Evolutionary conservation across 1,140 invertebrate species (phyloP).

Genomic region (Penaeus japonicus): DNA sequence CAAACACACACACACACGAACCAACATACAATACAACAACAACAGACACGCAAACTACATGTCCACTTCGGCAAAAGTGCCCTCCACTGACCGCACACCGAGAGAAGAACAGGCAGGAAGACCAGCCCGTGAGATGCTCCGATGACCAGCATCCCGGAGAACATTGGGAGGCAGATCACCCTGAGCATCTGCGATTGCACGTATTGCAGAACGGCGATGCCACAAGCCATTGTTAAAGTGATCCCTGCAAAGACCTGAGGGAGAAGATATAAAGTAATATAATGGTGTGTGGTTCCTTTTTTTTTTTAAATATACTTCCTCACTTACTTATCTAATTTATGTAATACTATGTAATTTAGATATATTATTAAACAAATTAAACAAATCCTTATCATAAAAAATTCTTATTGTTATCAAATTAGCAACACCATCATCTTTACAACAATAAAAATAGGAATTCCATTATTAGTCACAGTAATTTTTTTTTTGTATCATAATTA

Average conservation of each 20-base stretch:
- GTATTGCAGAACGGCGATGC: slow-evolving; percentile 93
- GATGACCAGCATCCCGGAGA: slow-evolving; percentile 93
- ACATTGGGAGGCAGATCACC: slow-evolving; percentile 77
- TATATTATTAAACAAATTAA: not conserved
- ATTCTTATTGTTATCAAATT: too few species aligned
- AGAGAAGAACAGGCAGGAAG: slow-evolving; percentile 94
- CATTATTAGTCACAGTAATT: not conserved
- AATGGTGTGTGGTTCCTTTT: not conserved
- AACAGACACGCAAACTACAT: too few species aligned
- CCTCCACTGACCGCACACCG: slow-evolving; percentile 86
- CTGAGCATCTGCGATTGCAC: slow-evolving; percentile 96
- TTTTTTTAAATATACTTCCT: not conserved
- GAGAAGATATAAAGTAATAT: not conserved
- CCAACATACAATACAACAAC: too few species aligned
- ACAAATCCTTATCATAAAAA: too few species aligned
- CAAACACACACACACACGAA: too few species aligned
- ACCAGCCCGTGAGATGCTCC: slow-evolving; percentile 96
- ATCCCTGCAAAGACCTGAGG: slow-evolving; percentile 86
- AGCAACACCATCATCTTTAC: too few species aligned
- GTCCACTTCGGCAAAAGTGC: too few species aligned
- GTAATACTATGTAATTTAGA: not conserved
- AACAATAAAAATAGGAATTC: not conserved
- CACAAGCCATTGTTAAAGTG: slow-evolving; percentile 95
- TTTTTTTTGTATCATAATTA: not conserved
- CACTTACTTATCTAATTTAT: not conserved